A percentile compares a stretch with the other conserved stretches of the same genome.
Conservation (phyloP, 2,113 vertebrate species). For the Neomonachus schauinslandi region DNA sequence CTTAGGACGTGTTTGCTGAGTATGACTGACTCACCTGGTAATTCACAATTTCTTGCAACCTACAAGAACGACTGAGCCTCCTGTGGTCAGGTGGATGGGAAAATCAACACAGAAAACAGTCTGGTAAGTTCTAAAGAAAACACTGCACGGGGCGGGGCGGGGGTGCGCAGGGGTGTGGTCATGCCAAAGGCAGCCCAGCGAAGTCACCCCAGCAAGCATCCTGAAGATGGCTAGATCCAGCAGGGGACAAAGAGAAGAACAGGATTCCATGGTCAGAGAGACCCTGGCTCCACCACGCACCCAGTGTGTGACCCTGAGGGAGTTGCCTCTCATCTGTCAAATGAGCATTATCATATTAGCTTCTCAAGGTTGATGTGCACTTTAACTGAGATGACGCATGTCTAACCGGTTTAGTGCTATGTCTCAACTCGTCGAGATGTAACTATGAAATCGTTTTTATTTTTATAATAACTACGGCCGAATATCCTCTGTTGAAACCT, state of each 20-base stretch:
- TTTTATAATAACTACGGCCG: conserved; percentile 7
- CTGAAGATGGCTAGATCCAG: neutral
- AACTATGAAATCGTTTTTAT: conserved; percentile 7
- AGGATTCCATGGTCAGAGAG: neutral
- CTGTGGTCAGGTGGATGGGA: neutral
- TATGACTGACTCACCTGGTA: neutral
- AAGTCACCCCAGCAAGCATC: neutral
- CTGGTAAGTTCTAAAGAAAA: neutral
- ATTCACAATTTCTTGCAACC: neutral
- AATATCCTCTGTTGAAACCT: conserved; percentile 6
- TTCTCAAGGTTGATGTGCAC: neutral
- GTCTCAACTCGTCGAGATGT: neutral
- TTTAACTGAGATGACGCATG: neutral
- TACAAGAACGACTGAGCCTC: neutral
- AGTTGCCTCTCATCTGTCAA: neutral
- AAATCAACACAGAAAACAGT: neutral
- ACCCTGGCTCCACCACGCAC: neutral
- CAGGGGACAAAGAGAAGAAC: neutral
- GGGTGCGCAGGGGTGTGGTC: too few relatives aligned
- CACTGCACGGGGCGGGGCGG: accelerated
- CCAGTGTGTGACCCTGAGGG: accelerated
- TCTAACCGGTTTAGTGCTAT: neutral
- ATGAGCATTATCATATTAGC: accelerated
- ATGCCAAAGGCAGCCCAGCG: neutral
- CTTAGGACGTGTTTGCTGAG: neutral